Evolutionary conservation across 2,888 invertebrate genomes (phyloP).

Genomic region (Cataglyphis rosenhaueri): DNA sequence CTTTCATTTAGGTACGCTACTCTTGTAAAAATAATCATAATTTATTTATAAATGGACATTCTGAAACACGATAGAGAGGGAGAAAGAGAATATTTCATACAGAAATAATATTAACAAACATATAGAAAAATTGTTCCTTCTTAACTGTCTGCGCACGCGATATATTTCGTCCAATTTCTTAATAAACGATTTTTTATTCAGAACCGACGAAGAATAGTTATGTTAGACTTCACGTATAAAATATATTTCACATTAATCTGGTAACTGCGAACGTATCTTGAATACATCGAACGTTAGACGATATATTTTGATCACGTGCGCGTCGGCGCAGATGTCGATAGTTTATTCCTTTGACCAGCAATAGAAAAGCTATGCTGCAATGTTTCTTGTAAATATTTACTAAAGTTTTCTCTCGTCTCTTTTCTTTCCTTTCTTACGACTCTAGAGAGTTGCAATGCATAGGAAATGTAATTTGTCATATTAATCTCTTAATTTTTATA

Average conservation of each 20-base stretch:
- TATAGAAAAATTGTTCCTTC: not conserved
- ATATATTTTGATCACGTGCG: slow-evolving; percentile 66
- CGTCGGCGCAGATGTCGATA: slow-evolving; percentile 20
- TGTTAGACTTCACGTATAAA: slow-evolving; percentile 34
- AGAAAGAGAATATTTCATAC: not conserved
- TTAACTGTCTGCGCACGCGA: not conserved
- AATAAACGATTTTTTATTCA: slow-evolving; percentile 5
- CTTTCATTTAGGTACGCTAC: not conserved
- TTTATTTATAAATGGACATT: not conserved
- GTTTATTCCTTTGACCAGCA: slow-evolving; percentile 62
- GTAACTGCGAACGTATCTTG: slow-evolving; percentile 58
- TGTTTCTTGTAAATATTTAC: slow-evolving; percentile 62
- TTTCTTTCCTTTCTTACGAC: slow-evolving; percentile 4
- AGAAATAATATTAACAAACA: not conserved
- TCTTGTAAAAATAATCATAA: not conserved
- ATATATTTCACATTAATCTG: not conserved
- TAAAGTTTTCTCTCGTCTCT: not conserved
- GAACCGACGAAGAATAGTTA: slow-evolving; percentile 38
- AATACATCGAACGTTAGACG: slow-evolving; percentile 5
- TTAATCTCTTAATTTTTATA: not conserved
- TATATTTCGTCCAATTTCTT: not conserved
- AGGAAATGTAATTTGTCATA: not conserved
- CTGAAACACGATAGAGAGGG: no score
- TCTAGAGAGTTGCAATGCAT: slow-evolving; percentile 24
- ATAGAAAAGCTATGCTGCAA: slow-evolving; percentile 64